Conservation (phyloP, 1,140 invertebrate species). For the Trialeurodes vaporariorum region DNA sequence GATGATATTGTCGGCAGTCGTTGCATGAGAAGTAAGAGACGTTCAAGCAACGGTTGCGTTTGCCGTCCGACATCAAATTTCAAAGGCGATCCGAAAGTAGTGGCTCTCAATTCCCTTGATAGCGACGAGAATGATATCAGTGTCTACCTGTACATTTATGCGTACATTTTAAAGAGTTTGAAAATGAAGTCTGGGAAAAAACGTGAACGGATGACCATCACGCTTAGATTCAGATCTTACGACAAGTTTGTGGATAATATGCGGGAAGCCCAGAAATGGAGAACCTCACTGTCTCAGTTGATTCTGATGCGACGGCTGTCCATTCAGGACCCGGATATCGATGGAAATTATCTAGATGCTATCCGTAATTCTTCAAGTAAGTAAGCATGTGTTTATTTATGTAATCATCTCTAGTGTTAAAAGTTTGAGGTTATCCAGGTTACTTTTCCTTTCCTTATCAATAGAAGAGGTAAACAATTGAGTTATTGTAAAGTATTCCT, state of each 20-base stretch:
- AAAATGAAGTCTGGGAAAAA: slow-evolving; percentile 47
- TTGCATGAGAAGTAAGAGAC: slow-evolving; percentile 56
- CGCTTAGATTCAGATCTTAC: slow-evolving; percentile 62
- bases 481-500: no score
- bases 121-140: slow-evolving; percentile 59
- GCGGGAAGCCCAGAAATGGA: slow-evolving; percentile 69
- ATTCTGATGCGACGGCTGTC: slow-evolving; percentile 37
- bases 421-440: no score
- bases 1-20: slow-evolving; percentile 66
- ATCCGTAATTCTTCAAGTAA: not conserved
- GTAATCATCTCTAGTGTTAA: no score
- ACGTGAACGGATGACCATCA: slow-evolving; percentile 63
- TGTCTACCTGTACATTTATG: slow-evolving; percentile 76
- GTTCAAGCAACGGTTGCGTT: slow-evolving; percentile 41
- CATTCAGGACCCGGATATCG: not conserved
- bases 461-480: no score
- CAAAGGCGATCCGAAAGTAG: slow-evolving; percentile 42
- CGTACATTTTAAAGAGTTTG: slow-evolving; percentile 63
- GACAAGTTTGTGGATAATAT: slow-evolving; percentile 76
- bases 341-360: not conserved
- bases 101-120: slow-evolving; percentile 45
- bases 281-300: slow-evolving; percentile 57
- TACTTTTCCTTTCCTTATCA: no score
- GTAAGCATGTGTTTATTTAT: no score
- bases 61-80: slow-evolving; percentile 46